These are phyloP conservation scores for Gallinago undulata DNA, from an alignment of 2,113 vertebrate species.

Conservation along the genomic window DNA sequence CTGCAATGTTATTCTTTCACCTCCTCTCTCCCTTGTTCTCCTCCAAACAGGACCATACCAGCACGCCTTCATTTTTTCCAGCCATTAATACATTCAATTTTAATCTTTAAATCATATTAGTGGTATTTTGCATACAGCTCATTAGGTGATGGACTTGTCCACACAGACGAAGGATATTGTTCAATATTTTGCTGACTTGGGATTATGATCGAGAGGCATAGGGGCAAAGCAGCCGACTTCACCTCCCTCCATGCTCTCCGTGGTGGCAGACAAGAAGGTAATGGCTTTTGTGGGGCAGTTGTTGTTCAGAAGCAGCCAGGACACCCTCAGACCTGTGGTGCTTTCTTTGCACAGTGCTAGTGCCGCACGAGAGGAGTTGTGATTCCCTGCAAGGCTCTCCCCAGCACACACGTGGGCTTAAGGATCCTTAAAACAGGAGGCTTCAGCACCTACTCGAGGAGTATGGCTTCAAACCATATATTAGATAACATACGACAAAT, in stretches of 20 bases:
- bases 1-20: neutral
- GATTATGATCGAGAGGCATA: neutral
- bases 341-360: neutral
- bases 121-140: neutral
- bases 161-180: neutral
- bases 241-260: rapidly evolving
- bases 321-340: neutral
- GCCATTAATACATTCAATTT: neutral
- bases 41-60: neutral
- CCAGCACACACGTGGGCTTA: neutral
- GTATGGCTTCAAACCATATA: neutral
- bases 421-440: neutral
- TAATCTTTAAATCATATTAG: neutral
- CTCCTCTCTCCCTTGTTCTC: neutral
- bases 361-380: rapidly evolving
- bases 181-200: neutral
- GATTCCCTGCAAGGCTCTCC: neutral
- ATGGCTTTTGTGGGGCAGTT: neutral
- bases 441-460: neutral
- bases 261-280: rapidly evolving
- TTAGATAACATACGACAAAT: neutral
- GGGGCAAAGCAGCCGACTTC: neutral
- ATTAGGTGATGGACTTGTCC: neutral
- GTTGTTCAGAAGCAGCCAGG: neutral
- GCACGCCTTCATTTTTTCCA: neutral